These are phyloP conservation scores for Acanthoscelides obtectus DNA, from an alignment of 2,888 invertebrate genomes.

Conservation along the genomic window DNA sequence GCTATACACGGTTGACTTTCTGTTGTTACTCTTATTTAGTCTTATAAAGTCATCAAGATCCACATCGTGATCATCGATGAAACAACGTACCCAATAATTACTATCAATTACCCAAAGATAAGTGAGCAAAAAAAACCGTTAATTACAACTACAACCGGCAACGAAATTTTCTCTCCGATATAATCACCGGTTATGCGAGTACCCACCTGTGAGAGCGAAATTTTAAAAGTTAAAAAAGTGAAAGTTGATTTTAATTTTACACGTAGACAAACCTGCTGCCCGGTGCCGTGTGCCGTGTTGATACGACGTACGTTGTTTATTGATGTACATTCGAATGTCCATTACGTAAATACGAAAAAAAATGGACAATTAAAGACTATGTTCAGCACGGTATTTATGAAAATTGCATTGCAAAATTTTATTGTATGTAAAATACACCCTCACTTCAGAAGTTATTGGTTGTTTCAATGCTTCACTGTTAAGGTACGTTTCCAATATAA, in stretches of 20 bases:
- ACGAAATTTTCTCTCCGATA: constrained; percentile 5
- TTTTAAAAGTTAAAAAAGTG: constrained; percentile 22
- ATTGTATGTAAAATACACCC: background rate
- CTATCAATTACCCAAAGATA: background rate
- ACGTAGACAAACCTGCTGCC: too few species aligned
- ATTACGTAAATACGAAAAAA: background rate
- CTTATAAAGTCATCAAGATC: background rate
- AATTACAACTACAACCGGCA: background rate
- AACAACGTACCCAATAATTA: background rate
- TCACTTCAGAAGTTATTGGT: background rate
- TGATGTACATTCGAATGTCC: background rate
- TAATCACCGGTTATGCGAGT: constrained; percentile 6
- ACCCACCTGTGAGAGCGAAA: constrained; percentile 15
- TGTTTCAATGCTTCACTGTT: too few species aligned
- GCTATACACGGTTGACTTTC: too few species aligned
- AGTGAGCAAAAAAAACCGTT: background rate
- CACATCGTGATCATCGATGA: background rate
- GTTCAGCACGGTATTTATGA: background rate
- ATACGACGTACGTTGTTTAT: background rate
- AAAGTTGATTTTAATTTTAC: constrained; percentile 18
- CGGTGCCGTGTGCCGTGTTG: too few species aligned
- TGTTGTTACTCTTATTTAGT: background rate
- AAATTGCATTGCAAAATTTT: background rate
- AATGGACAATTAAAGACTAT: background rate
- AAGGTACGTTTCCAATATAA: too few species aligned